Conservation (phyloP, 1,140 invertebrate genomes). For the Diprion similis region DNA sequence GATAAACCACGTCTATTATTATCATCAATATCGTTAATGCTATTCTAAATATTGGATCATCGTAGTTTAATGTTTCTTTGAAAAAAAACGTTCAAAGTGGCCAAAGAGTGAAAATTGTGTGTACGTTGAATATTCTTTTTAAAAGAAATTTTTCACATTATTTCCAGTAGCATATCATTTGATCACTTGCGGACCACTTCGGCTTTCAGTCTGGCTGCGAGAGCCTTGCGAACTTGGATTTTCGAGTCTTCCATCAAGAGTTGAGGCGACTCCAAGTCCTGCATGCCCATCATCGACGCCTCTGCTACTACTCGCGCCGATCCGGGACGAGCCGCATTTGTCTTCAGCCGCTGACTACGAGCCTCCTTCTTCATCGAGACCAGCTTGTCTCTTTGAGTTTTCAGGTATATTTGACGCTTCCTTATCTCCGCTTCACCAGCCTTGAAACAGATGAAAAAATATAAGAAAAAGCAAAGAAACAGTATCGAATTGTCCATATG, state of each 20-base stretch:
- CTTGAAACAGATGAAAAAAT: constrained; percentile 29
- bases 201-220: constrained; percentile 81
- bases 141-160: too few relatives aligned
- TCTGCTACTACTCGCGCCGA: constrained; percentile 53
- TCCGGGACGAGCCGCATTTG: constrained; percentile 51
- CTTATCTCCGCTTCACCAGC: constrained; percentile 73
- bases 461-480: too few relatives aligned
- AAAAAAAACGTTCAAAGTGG: too few relatives aligned
- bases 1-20: too few relatives aligned
- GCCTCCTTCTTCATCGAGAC: constrained; percentile 87
- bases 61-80: too few relatives aligned
- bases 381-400: constrained; percentile 87
- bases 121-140: too few relatives aligned
- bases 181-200: constrained; percentile 70
- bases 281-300: constrained; percentile 51
- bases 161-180: not conserved
- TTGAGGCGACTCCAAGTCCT: constrained; percentile 38
- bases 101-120: too few relatives aligned
- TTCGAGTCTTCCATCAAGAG: constrained; percentile 63
- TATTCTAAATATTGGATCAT: too few relatives aligned
- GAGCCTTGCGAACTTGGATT: constrained; percentile 78
- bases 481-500: not conserved
- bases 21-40: too few relatives aligned
- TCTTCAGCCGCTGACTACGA: constrained; percentile 78
- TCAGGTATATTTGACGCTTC: constrained; percentile 82